Evolutionary conservation across 1,140 invertebrate species (phyloP).

Genomic region (Drosophila kurseongensis): DNA sequence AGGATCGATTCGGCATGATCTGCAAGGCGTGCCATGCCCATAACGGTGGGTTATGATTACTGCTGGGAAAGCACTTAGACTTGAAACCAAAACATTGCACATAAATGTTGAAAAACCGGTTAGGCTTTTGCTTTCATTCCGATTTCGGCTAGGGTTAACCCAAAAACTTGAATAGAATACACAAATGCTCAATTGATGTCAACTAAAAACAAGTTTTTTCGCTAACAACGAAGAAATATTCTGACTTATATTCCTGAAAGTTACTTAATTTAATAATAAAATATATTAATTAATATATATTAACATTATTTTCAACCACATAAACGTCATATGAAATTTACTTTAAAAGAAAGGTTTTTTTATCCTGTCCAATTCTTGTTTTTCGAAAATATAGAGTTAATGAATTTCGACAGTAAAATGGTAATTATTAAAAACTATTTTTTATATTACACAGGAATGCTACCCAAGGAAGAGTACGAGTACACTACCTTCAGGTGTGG

Average conservation of each 20-base stretch:
- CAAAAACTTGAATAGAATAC: background rate
- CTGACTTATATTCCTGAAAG: too few species aligned
- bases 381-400: background rate
- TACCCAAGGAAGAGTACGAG: constrained; percentile 97
- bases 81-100: background rate
- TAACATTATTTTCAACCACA: too few species aligned
- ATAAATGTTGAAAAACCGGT: constrained; percentile 8
- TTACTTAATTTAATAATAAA: too few species aligned
- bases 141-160: background rate
- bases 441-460: constrained; percentile 90
- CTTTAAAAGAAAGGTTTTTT: too few species aligned
- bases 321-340: too few species aligned
- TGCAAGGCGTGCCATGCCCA: constrained; percentile 95
- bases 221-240: background rate
- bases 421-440: background rate
- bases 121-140: constrained; percentile 2
- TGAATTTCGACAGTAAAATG: background rate
- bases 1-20: constrained; percentile 97
- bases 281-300: too few species aligned
- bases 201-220: background rate
- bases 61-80: background rate
- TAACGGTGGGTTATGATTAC: constrained; percentile 88
- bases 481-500: constrained; percentile 95
- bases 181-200: background rate
- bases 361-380: too few species aligned